Conservation (phyloP, 1,140 invertebrate genomes). For the Drosophila oshimai region DNA sequence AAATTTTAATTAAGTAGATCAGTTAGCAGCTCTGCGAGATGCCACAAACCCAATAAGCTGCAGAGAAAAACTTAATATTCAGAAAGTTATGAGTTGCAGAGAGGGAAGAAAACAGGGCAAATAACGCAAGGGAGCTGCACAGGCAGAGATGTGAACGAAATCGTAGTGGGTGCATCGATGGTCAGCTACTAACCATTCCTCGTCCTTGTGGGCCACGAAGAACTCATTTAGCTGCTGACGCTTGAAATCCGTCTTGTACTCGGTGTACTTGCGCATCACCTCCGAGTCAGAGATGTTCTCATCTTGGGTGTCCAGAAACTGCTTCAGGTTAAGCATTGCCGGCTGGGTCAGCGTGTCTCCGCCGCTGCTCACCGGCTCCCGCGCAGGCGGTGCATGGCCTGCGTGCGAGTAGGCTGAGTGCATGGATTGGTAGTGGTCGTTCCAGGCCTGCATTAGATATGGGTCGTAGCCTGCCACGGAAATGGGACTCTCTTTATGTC, state of each 20-base stretch:
- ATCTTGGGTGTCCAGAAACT: conserved; percentile 97
- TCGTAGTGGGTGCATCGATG: background rate
- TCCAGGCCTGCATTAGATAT: conserved; percentile 78
- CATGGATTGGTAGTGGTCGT: conserved; percentile 81
- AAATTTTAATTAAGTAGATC: conserved; percentile 45
- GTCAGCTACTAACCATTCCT: conserved; percentile 95
- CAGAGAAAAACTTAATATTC: conserved; percentile 82
- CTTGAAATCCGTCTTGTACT: conserved; percentile 98
- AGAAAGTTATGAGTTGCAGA: conserved; percentile 63
- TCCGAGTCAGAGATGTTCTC: conserved; percentile 98
- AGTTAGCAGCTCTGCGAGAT: conserved; percentile 44
- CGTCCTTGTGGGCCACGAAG: conserved; percentile 99
- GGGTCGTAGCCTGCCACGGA: conserved; percentile 66
- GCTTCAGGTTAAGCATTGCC: conserved; percentile 98
- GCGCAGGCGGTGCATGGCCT: conserved; percentile 38
- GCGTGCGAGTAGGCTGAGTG: conserved; percentile 80
- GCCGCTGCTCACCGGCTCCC: conserved; percentile 37
- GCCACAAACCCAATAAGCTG: conserved; percentile 75
- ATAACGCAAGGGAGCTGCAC: conserved; percentile 18
- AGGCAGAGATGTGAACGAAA: conserved; percentile 18
- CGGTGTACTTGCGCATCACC: conserved; percentile 98
- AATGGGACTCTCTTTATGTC: background rate
- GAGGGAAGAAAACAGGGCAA: background rate
- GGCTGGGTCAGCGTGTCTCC: conserved; percentile 87
- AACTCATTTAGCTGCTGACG: conserved; percentile 99